Base-by-base conservation (phyloP, 2,888 invertebrate species). In the Polydrusus pterygomalis region DNA sequence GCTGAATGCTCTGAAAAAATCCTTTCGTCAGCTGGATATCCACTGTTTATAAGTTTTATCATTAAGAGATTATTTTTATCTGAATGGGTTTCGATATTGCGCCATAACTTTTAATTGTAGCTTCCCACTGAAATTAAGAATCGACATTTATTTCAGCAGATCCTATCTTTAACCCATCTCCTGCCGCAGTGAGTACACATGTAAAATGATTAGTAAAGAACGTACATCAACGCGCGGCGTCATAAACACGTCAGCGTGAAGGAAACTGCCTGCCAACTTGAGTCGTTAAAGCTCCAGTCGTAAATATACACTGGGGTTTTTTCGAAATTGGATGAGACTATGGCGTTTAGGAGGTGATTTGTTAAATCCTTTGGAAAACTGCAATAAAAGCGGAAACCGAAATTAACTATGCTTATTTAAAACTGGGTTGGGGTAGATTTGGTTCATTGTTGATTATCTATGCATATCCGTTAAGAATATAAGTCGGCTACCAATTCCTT, bases 171-270 rank as follows among this genome's bases (percentile, higher is more conserved):
- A 20, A 47, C 20, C 54, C 38, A 64, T 75, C 70, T 60, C 40
- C 56, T 25, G 62, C 45, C 56, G 68, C 67, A 25, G 49, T 45
- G 45, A 51, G 60, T 84, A 34, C 34, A 86, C 83, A 85, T 86
- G 85, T 86, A 82, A 85, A 84, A 83, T 85, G 85, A 86, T 86
- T 86, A 86, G 85, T 83, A 81, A 82, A 83, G 82, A 84, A 81
- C 82, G 84, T 86, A 86, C 84, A 84, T 86, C 86, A 86, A 80
- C 86, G 83, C 78, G 83, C 81, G 83, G 83, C 83, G 84, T 86
- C 86, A 85, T 86, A 86, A 86, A 86, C 85, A 85, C 84, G 84
- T 86, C 86, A 84, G 81, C 84, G 83, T 83, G 82, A 80, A 80
- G 79, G 78, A 79, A 80, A 81, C 81, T 82, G 82, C 79, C 83